phyloP scores from a whole-genome alignment of 1,140 invertebrate genomes.

The Apolygus lucorum region DNA sequence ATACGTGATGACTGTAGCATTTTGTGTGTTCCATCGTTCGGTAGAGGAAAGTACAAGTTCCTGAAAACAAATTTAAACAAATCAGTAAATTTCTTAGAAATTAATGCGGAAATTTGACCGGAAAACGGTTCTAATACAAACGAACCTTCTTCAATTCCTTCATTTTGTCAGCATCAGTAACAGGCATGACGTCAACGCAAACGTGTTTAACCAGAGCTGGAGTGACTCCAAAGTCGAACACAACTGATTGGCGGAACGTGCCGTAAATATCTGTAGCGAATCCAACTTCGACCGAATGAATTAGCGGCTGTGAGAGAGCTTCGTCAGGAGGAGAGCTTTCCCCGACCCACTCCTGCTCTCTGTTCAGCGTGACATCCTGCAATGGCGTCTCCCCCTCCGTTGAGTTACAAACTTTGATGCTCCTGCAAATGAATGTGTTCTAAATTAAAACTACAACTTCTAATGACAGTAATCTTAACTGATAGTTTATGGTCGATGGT shows the following conservation, averaged over 20 bases:
- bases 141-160: constrained; percentile 52
- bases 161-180: constrained; percentile 57
- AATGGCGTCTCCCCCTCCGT: constrained; percentile 7
- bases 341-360: constrained; percentile 50
- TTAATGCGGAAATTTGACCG: too few species aligned
- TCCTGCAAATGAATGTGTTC: too few species aligned
- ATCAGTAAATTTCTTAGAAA: neutral
- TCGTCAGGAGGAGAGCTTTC: constrained; percentile 38
- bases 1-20: constrained; percentile 50
- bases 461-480: too few species aligned
- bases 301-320: constrained; percentile 33
- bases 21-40: constrained; percentile 50
- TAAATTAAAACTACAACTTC: too few species aligned
- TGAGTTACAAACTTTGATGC: neutral
- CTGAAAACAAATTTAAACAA: constrained; percentile 30
- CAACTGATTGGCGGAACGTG: constrained; percentile 68
- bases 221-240: constrained; percentile 67
- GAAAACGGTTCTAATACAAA: too few species aligned
- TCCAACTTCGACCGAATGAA: constrained; percentile 56
- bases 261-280: constrained; percentile 69
- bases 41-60: constrained; percentile 50
- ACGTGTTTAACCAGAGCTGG: constrained; percentile 62
- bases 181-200: constrained; percentile 66
- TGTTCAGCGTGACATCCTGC: constrained; percentile 33
- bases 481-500: too few species aligned